Conservation (phyloP, 30 jellyfish, hydroid and myxozoan species). For the Turritopsis dohrnii region DNA sequence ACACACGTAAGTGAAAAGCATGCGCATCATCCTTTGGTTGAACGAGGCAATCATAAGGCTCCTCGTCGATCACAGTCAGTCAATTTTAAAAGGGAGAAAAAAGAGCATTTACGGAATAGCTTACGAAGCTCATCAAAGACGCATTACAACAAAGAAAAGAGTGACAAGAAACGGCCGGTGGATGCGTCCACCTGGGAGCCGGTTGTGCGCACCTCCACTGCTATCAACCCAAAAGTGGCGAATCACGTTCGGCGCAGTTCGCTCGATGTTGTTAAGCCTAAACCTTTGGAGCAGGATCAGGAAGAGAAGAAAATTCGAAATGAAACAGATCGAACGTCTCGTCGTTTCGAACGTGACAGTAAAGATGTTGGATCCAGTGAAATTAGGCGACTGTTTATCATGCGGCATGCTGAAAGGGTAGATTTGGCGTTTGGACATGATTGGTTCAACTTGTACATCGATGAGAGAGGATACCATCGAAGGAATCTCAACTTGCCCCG, state of each 20-base stretch:
- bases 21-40: not conserved
- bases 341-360: constrained; percentile 9
- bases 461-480: constrained; percentile 69
- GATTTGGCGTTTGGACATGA: constrained; percentile 86
- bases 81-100: constrained; percentile 8
- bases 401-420: constrained; percentile 97
- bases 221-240: constrained; percentile 17
- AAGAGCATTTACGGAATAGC: not conserved
- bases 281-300: not conserved
- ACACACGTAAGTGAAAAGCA: not conserved
- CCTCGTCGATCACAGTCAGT: constrained; percentile 43
- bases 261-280: not conserved
- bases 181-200: constrained; percentile 22
- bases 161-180: not conserved
- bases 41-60: not conserved
- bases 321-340: not conserved
- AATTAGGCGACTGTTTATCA: constrained; percentile 66
- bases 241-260: constrained; percentile 1
- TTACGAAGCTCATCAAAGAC: constrained; percentile 5
- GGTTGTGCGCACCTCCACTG: constrained; percentile 22
- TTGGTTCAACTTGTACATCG: constrained; percentile 73
- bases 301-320: constrained; percentile 13
- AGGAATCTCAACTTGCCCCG: constrained; percentile 87
- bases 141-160: not conserved
- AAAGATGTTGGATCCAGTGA: not conserved